Percentiles rank a stretch among this genome's conserved stretches.
Evolutionary conservation across 2,797 vertebrate species (phyloP).

Genomic region (Gastrophryne carolinensis): DNA sequence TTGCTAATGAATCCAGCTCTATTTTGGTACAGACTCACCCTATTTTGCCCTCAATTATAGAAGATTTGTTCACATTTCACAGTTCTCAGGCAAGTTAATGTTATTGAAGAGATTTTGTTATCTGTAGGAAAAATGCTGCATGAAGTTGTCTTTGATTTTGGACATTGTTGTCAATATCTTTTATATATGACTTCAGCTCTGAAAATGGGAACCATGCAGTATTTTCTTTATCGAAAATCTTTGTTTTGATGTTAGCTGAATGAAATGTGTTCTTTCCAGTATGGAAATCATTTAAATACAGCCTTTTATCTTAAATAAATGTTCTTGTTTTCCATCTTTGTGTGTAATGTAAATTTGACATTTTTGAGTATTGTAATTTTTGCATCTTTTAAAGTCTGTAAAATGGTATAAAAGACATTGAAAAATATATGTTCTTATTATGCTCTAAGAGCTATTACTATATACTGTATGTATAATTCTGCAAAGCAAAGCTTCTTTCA

Average conservation of each 20-base stretch:
- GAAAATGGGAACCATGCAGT: constrained; percentile 21
- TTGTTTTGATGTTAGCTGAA: constrained; percentile 15
- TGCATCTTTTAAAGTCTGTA: neutral
- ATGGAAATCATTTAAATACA: constrained; percentile 16
- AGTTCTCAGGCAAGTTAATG: constrained; percentile 48
- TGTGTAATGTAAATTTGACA: constrained; percentile 32
- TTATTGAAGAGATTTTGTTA: constrained; percentile 39
- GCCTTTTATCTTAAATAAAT: constrained; percentile 23
- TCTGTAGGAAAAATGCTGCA: constrained; percentile 33
- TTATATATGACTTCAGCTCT: constrained; percentile 7
- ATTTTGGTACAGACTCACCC: constrained; percentile 41
- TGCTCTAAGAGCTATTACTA: too few species aligned
- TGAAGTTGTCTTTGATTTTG: constrained; percentile 41
- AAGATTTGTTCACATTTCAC: constrained; percentile 52
- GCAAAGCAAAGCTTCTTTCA: too few species aligned
- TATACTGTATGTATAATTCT: too few species aligned
- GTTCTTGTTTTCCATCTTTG: neutral
- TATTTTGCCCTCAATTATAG: constrained; percentile 49
- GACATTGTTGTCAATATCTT: constrained; percentile 17
- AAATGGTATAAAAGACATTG: too few species aligned
- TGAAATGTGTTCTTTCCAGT: neutral
- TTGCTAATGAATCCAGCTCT: constrained; percentile 45
- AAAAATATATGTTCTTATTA: too few species aligned
- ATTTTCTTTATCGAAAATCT: constrained; percentile 20
- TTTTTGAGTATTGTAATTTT: constrained; percentile 18